Conservation (phyloP, 2,888 invertebrate genomes). For the Hypselothyrea guttata region DNA sequence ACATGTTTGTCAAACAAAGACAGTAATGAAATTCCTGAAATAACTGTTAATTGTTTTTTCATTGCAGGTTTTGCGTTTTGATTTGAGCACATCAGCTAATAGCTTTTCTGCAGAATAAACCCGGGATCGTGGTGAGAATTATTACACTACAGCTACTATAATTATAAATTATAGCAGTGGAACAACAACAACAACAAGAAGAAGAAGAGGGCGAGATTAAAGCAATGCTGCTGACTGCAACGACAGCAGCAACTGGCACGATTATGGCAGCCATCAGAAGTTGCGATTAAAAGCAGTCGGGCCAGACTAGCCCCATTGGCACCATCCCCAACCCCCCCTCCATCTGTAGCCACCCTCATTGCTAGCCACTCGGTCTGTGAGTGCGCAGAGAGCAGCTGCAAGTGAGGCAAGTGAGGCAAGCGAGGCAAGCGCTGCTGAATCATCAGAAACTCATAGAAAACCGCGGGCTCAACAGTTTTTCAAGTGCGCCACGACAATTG, state of each 20-base stretch:
- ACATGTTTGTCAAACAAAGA: too few relatives aligned
- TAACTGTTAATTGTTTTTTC: slow-evolving; percentile 34
- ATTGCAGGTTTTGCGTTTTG: slow-evolving; percentile 72
- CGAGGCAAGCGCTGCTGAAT: slow-evolving; percentile 46
- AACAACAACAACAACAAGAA: not conserved
- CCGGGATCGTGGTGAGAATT: slow-evolving; percentile 47
- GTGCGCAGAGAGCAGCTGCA: slow-evolving; percentile 30
- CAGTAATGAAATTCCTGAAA: slow-evolving; percentile 19
- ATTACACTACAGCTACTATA: slow-evolving; percentile 30
- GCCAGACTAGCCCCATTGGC: slow-evolving; percentile 62
- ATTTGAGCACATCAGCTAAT: slow-evolving; percentile 63
- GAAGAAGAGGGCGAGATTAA: slow-evolving; percentile 5
- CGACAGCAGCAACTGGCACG: slow-evolving; percentile 56
- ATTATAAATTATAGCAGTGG: too few relatives aligned
- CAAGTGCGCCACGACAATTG: slow-evolving; percentile 60
- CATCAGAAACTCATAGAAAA: slow-evolving; percentile 44
- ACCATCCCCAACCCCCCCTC: slow-evolving; percentile 40
- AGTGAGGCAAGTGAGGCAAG: slow-evolving; percentile 22
- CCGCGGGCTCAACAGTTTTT: slow-evolving; percentile 43
- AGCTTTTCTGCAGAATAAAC: slow-evolving; percentile 53
- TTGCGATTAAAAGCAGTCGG: slow-evolving; percentile 76
- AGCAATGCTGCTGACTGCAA: slow-evolving; percentile 44
- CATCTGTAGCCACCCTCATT: slow-evolving; percentile 2
- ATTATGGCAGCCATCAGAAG: slow-evolving; percentile 70
- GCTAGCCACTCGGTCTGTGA: slow-evolving; percentile 41